These are phyloP conservation scores for Pachypeltis micranthus DNA, from an alignment of 1,140 invertebrate species.

Conservation along the genomic window DNA sequence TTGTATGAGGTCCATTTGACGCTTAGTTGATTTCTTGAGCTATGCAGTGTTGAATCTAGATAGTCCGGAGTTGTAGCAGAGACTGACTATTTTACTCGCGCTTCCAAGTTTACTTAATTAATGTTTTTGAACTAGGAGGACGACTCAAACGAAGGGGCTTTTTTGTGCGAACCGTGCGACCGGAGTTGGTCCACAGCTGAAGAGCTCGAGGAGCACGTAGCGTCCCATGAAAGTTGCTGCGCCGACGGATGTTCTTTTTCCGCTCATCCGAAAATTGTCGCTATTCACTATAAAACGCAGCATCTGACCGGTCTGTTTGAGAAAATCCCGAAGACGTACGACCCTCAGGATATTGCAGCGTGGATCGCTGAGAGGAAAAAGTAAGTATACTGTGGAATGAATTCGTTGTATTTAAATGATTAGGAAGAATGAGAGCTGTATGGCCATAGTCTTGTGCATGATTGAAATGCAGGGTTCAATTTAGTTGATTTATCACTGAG, in stretches of 20 bases:
- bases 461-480: too few species aligned
- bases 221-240: constrained; percentile 58
- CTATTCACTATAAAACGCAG: constrained; percentile 67
- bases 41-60: too few species aligned
- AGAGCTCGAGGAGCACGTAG: constrained; percentile 48
- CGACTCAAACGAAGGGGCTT: constrained; percentile 21
- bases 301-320: constrained; percentile 65
- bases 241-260: constrained; percentile 69
- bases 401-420: constrained; percentile 27
- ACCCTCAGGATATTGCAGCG: constrained; percentile 65
- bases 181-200: constrained; percentile 48
- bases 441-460: too few species aligned
- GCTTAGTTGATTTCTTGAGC: too few species aligned
- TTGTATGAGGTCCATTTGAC: too few species aligned
- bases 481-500: too few species aligned
- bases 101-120: too few species aligned
- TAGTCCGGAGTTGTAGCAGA: too few species aligned
- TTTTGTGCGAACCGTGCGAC: constrained; percentile 65
- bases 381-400: constrained; percentile 39
- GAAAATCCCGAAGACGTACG: constrained; percentile 56
- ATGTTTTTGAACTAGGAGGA: not conserved
- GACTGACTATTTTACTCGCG: too few species aligned
- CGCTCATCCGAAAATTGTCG: constrained; percentile 62
- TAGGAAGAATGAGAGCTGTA: not conserved
- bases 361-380: constrained; percentile 69